Percentiles rank a stretch among this genome's conserved stretches.
These are phyloP conservation scores for Proisotoma minuta DNA, from an alignment of 2,888 invertebrate genomes.

Conservation along the genomic window DNA sequence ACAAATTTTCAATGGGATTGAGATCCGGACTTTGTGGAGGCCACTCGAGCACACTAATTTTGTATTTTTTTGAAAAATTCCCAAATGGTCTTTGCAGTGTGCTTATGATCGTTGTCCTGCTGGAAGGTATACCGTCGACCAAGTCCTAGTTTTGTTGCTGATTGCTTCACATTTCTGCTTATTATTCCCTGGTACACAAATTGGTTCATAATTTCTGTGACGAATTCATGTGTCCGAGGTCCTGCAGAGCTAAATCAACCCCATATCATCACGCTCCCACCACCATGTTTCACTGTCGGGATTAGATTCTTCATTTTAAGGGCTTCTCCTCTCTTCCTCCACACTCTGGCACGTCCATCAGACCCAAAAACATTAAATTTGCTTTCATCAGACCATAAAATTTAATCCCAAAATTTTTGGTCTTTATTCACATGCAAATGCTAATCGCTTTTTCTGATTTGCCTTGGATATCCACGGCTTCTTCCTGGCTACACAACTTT, in stretches of 20 bases:
- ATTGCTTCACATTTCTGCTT: no score
- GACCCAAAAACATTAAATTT: slow-evolving; percentile 23
- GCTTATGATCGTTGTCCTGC: slow-evolving; percentile 28
- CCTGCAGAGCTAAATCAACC: slow-evolving; percentile 16
- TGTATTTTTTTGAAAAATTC: slow-evolving; percentile 16
- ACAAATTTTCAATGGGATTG: slow-evolving; percentile 23
- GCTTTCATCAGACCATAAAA: slow-evolving; percentile 25
- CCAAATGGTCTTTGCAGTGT: slow-evolving; percentile 6
- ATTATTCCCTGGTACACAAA: no score
- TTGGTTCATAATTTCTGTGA: no score
- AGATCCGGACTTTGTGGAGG: slow-evolving; percentile 21
- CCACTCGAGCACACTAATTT: slow-evolving; percentile 15
- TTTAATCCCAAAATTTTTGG: not conserved
- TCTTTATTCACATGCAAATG: not conserved
- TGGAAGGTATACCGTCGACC: slow-evolving; percentile 12
- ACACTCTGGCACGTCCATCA: slow-evolving; percentile 10
- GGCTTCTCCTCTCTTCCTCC: slow-evolving; percentile 16
- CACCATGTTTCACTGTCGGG: slow-evolving; percentile 23
- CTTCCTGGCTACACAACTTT: not conserved
- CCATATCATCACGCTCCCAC: slow-evolving; percentile 22
- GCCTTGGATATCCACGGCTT: not conserved
- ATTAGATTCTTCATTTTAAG: slow-evolving; percentile 12
- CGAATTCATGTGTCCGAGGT: no score
- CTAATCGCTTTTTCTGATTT: not conserved
- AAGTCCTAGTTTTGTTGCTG: slow-evolving; percentile 12